phyloP scores from a whole-genome alignment of 2,888 invertebrate genomes.

The Clostera curtula region DNA sequence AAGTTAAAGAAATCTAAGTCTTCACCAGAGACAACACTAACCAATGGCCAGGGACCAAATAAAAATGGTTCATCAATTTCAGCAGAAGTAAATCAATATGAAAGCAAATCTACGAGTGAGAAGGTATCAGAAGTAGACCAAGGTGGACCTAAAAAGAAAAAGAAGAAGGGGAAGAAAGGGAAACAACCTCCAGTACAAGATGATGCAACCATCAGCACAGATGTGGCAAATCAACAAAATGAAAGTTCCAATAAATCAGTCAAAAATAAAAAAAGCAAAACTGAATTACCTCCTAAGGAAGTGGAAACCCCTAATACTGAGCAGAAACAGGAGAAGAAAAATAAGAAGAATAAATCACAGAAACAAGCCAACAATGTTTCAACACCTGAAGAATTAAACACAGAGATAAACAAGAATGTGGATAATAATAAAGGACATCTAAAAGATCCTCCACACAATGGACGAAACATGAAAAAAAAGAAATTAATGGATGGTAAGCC shows the following conservation, averaged over 20 bases:
- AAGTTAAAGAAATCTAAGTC: conserved; percentile 6
- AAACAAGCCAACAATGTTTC: conserved; percentile 8
- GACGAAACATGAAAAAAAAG: conserved; percentile 31
- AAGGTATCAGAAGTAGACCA: too few relatives aligned
- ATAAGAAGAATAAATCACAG: conserved; percentile 22
- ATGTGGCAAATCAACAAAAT: background rate
- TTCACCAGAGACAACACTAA: too few relatives aligned
- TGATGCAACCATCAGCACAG: conserved; percentile 1
- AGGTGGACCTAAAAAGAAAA: too few relatives aligned
- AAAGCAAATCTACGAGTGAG: too few relatives aligned
- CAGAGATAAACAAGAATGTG: background rate
- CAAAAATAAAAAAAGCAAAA: conserved; percentile 14
- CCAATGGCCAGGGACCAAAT: conserved; percentile 1
- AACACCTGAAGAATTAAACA: conserved; percentile 1
- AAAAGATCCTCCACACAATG: conserved; percentile 7
- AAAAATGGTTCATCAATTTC: conserved; percentile 13
- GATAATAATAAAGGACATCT: conserved; percentile 1
- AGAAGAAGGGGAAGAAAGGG: too few relatives aligned
- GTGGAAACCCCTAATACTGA: conserved; percentile 4
- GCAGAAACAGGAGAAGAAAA: conserved; percentile 11
- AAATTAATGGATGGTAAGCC: conserved; percentile 40
- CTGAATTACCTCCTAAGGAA: conserved; percentile 1
- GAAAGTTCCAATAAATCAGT: conserved; percentile 4
- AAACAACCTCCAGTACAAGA: conserved; percentile 2
- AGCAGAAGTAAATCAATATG: conserved; percentile 28